These are phyloP conservation scores for Pipra filicauda DNA, from an alignment of 2,113 vertebrate species.

Conservation along the genomic window DNA sequence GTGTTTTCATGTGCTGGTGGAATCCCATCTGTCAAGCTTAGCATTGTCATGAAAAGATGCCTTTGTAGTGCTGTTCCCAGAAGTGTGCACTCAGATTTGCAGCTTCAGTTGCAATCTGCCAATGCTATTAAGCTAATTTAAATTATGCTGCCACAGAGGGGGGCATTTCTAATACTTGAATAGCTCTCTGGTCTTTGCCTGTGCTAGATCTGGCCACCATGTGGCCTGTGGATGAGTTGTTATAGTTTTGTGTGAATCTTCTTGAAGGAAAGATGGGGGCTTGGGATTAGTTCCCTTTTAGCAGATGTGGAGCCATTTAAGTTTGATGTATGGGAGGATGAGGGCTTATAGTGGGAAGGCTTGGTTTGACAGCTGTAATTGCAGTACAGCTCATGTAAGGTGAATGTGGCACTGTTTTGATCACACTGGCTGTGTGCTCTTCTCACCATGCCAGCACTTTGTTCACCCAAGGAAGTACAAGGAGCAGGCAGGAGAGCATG, in stretches of 20 bases:
- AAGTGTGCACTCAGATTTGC: background rate
- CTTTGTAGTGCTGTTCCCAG: background rate
- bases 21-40: background rate
- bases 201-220: background rate
- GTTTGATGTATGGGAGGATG: background rate
- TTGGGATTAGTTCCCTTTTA: background rate
- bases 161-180: background rate
- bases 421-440: fast-evolving
- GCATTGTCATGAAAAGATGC: background rate
- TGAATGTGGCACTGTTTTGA: background rate
- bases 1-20: background rate
- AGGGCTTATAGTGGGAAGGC: background rate
- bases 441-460: fast-evolving
- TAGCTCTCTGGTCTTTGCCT: background rate
- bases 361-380: fast-evolving
- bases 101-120: background rate
- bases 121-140: background rate
- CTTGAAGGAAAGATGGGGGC: background rate
- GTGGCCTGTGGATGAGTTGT: background rate
- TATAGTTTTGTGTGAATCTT: background rate
- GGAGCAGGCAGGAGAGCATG: background rate
- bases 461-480: background rate
- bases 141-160: background rate
- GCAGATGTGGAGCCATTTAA: background rate
- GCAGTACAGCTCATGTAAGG: background rate